Evolutionary conservation across 37 sponge, comb jelly and placozoan genomes (phyloP), one percentile per base, ranked within the genome.

Genomic region (Cladorhizidae sp.): DNA sequence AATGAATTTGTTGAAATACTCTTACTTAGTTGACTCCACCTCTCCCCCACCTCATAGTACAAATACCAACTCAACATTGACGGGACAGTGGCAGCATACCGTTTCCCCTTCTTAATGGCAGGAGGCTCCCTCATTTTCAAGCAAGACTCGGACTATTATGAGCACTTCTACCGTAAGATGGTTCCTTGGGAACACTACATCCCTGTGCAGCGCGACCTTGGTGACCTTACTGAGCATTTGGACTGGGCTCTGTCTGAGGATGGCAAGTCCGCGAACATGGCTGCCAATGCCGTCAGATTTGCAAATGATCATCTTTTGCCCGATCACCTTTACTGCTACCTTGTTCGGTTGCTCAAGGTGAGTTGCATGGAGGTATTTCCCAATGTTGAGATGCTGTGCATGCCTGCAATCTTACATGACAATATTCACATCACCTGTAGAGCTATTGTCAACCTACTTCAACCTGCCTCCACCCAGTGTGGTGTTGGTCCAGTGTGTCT

Each of bases 61-160:
- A 96, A 93, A 83, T 98, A 96, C 43, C 96, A 96, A 88, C 69
- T 98, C 63, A 91, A 89, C 73, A 77, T 98, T 50, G 99, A 98
- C 81, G 99, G 99, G 1, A 98, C 97, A 43, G 99, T 96, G 43
- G 96, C 99, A 5, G 99, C 99, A 22, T 96, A 96, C 40, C 80
- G 99, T 3, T 68, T 96, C 23, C 99, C 99, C 36, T 98, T 86
- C 72, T 83, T 98, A 3, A 45, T 98, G 71, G 92, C 90, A 8
- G 99, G 94, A 23, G 90, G 84, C 39, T 83, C 94, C n/a, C 90
- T 94, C 40, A 83, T 98, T 0, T 70, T 98, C 81, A 98, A 98
- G 70, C 99, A 98, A 68, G 97, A 98, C 72, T 98, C 99, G 22
- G 65, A 70, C 28, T 98, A 94, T 84, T 96, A 98, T 40, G 99